phyloP scores from a whole-genome alignment of 2,797 vertebrate species.

The Danio tinwini region DNA sequence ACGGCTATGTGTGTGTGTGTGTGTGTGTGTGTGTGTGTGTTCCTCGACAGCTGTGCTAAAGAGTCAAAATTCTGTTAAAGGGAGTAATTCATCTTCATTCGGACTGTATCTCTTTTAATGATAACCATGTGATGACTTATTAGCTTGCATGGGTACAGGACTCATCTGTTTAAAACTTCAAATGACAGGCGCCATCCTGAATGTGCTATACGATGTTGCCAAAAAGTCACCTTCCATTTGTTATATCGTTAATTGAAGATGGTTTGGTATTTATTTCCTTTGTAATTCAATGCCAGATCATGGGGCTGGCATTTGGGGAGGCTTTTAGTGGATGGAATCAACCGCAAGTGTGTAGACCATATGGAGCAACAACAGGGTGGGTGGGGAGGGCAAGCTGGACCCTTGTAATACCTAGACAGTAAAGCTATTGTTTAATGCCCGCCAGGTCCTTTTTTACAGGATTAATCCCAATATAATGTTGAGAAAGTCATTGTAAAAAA shows the following conservation, averaged over 20 bases:
- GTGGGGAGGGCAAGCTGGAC: conserved; percentile 31
- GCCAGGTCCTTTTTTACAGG: conserved; percentile 2
- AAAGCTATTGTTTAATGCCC: conserved; percentile 62
- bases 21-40: conserved; percentile 46
- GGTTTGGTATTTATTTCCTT: conserved; percentile 35
- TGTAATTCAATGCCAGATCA: conserved; percentile 65
- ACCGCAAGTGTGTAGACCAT: conserved; percentile 45
- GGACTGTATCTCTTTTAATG: conserved; percentile 53
- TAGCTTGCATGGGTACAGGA: background rate
- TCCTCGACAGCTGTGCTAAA: conserved; percentile 27
- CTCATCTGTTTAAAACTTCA: conserved; percentile 12
- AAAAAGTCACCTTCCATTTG: conserved; percentile 1
- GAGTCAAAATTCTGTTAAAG: conserved; percentile 69
- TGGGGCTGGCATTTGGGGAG: conserved; percentile 43
- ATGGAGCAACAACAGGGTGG: conserved; percentile 39
- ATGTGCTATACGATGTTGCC: background rate
- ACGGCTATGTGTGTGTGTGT: conserved; percentile 38
- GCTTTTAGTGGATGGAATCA: conserved; percentile 39
- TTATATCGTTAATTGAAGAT: conserved; percentile 50
- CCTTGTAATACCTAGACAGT: conserved; percentile 51
- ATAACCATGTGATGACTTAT: background rate
- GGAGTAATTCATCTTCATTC: conserved; percentile 58
- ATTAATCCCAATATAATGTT: conserved; percentile 16
- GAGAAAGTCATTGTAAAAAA: conserved; percentile 7
- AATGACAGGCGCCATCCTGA: conserved; percentile 13